phyloP scores from a whole-genome alignment of 2,888 invertebrate species.

The Thecophora atra region DNA sequence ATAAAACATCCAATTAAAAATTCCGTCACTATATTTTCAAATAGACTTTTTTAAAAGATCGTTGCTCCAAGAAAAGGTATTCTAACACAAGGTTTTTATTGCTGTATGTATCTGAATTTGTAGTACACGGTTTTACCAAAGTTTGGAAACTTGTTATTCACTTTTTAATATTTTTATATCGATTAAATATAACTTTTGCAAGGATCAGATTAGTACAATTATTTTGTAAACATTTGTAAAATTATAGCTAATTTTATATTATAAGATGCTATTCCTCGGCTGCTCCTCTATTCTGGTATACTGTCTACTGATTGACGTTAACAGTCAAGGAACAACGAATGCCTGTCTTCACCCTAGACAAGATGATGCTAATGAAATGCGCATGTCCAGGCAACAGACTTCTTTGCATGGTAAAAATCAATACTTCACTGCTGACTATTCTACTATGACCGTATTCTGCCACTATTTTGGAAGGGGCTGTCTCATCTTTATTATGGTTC shows the following conservation, averaged over 20 bases:
- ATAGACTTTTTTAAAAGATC: not conserved
- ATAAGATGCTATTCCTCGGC: not conserved
- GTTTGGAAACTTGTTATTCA: not conserved
- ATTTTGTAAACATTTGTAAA: slow-evolving; percentile 1
- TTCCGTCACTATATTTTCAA: not conserved
- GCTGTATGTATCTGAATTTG: slow-evolving; percentile 19
- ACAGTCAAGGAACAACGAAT: slow-evolving; percentile 4
- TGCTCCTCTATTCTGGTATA: not conserved
- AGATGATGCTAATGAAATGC: slow-evolving; percentile 11
- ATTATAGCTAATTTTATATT: not conserved
- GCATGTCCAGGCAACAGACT: slow-evolving; percentile 31
- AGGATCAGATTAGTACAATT: not conserved
- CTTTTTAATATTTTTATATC: not conserved
- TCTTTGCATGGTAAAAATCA: slow-evolving; percentile 24
- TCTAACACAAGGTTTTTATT: not conserved
- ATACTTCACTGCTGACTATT: slow-evolving; percentile 7
- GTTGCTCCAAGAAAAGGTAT: not conserved
- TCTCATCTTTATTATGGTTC: too few species aligned
- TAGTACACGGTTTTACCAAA: not conserved
- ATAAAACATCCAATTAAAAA: not conserved
- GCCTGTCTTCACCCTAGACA: slow-evolving; percentile 3
- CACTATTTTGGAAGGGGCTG: too few species aligned
- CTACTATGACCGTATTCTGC: too few species aligned
- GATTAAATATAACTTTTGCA: not conserved
- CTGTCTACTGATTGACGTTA: slow-evolving; percentile 23